phyloP scores from a whole-genome alignment of 2,797 vertebrate species.

The Melanotaenia nigrans region DNA sequence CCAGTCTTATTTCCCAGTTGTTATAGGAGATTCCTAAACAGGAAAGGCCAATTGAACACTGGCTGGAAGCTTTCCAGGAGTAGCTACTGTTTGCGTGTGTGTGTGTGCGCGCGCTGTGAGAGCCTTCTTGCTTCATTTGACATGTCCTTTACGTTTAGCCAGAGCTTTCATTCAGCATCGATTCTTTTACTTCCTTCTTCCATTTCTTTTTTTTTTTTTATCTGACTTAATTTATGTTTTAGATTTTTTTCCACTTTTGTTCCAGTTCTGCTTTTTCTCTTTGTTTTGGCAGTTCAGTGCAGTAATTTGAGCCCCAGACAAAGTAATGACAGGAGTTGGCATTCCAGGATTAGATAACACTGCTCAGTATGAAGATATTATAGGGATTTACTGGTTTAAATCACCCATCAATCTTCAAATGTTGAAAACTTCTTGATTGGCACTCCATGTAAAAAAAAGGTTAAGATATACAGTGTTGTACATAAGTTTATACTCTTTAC shows the following conservation, averaged over 20 bases:
- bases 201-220: not conserved
- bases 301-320: slow-evolving; percentile 8
- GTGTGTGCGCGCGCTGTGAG: slow-evolving; percentile 7
- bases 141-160: slow-evolving; percentile 49
- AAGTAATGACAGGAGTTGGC: slow-evolving; percentile 26
- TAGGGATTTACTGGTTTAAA: slow-evolving; percentile 10
- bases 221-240: slow-evolving; percentile 10
- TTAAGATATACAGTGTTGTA: too few species aligned
- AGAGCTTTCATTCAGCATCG: slow-evolving; percentile 42
- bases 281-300: slow-evolving; percentile 18
- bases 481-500: too few species aligned
- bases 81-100: slow-evolving; percentile 32
- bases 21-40: slow-evolving; percentile 41
- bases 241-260: not conserved
- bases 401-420: not conserved
- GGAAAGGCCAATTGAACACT: slow-evolving; percentile 45
- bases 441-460: not conserved
- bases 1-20: slow-evolving; percentile 10
- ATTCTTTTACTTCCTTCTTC: slow-evolving; percentile 26
- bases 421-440: not conserved
- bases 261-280: slow-evolving; percentile 13
- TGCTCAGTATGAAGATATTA: slow-evolving; percentile 10
- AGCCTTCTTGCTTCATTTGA: slow-evolving; percentile 56
- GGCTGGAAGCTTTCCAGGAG: slow-evolving; percentile 43
- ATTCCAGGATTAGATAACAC: slow-evolving; percentile 34